Evolutionary conservation across 2,113 vertebrate genomes (phyloP), one percentile per base, ranked within the genome.

Genomic region (Rhea americana): DNA sequence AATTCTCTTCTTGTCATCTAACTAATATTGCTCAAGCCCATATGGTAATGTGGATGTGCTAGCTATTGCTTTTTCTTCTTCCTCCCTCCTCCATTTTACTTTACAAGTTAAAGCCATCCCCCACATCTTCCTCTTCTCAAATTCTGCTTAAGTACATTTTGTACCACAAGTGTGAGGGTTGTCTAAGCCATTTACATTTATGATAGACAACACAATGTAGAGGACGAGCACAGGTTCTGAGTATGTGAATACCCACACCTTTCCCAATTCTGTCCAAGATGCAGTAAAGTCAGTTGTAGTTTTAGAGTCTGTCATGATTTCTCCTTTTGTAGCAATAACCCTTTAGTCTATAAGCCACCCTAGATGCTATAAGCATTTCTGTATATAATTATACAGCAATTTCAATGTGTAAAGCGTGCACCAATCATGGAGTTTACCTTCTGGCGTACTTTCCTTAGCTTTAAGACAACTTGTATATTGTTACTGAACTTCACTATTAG

Each of bases 41-140:
- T 93, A 75, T 72, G 82, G 65, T 68, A 88, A 88, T 20, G n/a
- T 73, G 71, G 47, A 92, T 83, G 82, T 93, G 53, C 48, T 92
- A 91, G 51, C 39, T 91, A 39, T 65, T 88, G 59, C 43, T 43
- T 87, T 35, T 35, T 35, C 35, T 35, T 35, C 35, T 13, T 9
- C 25, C 24, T 2, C 1, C 8, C 12, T 13, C 5, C 39, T 41
- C 70, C 8, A 5, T 87, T 94, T 91, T 78, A 25, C 51, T 92
- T 58, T 53, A 61, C 39, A 70, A 89, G 77, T 48, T 62, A 92
- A 82, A 50, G 16, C 56, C 45, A 53, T 2, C 26, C 41, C 43
- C 19, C 35, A 65, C 32, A 89, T 73, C 30, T 82, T 55, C 24
- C 35, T 55, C 56, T 78, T 87, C 88, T 68, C 53, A 88, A 75